A percentile compares a stretch with the other conserved stretches of the same genome.
Conservation (phyloP, 2,888 invertebrate species). For the Thysanoteuthis rhombus region DNA sequence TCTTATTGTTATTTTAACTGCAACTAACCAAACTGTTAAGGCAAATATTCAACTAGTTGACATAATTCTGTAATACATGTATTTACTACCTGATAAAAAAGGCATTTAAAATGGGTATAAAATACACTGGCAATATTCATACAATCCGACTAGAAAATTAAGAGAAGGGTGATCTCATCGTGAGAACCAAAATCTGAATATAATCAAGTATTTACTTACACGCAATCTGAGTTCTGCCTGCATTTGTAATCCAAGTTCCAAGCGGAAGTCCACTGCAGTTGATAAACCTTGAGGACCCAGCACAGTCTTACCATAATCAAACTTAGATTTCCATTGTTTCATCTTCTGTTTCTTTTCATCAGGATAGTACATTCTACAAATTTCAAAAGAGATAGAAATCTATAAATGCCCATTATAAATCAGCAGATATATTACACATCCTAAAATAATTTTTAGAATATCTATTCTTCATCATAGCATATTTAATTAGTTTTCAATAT, state of each 20-base stretch:
- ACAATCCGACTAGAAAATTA: neutral
- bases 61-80: no score
- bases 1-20: no score
- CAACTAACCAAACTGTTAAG: no score
- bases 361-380: slow-evolving; percentile 13
- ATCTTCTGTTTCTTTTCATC: slow-evolving; percentile 44
- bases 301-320: slow-evolving; percentile 40
- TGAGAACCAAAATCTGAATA: neutral
- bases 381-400: no score
- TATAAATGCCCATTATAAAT: neutral
- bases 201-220: slow-evolving; percentile 41
- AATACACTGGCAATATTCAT: no score
- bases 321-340: slow-evolving; percentile 44
- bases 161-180: neutral
- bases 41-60: no score
- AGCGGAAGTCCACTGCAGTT: slow-evolving; percentile 79
- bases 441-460: neutral
- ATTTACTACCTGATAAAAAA: no score
- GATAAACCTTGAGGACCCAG: slow-evolving; percentile 59
- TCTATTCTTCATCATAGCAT: no score
- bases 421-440: neutral
- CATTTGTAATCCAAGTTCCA: slow-evolving; percentile 83
- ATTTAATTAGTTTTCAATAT: no score
- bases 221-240: slow-evolving; percentile 81
- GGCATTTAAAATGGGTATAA: no score